Base-by-base conservation (phyloP, 2,113 vertebrate genomes). In the Cricetomys ansorgei region DNA sequence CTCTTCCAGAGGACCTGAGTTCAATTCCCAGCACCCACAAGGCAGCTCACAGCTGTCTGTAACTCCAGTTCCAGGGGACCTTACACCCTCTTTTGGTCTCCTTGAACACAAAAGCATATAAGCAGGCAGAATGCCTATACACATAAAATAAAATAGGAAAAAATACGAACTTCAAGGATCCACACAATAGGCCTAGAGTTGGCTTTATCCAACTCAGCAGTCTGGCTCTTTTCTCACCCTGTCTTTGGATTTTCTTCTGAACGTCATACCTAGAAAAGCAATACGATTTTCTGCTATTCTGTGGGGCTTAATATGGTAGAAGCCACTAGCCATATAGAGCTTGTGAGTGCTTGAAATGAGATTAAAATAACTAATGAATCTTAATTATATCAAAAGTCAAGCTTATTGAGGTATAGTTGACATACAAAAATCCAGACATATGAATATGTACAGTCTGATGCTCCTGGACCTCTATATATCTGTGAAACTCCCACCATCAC, bases 321-420 rank as follows among this genome's bases (percentile, higher is more conserved):
- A 89, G 53, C 50, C 70, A 62, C 34, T 40, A 57, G 65, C 15
- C 73, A 81, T 34, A 72, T 19, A 43, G 43, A 72, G 65, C 27
- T 48, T 25, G 1, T 48, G n/a, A 91, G 43, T 29, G 40, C 79
- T 77, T 85, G 43, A 79, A 59, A 93, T 76, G 37, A 69, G 59
- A 84, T 53, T 43, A 48, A 91, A 12, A 50, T 92, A n/a, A 88
- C 55, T n/a, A 65, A 80, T 48, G 45, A 92, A 67, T 15, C 62
- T 90, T 77, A 75, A 69, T 53, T n/a, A 40, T 59, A 94, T 79
- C 91, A 64, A 84, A 89, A 43, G n/a, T 57, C 31, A 94, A 34
- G 15, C 50, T 65, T 84, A 53, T 6, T 65, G 57, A 55, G 29
- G 9, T 75, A n/a, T 53, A 75, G 72, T 37, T 79, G 76, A 53